Base-by-base conservation (phyloP, 2,888 invertebrate species). In the Monoplex corrugatus region DNA sequence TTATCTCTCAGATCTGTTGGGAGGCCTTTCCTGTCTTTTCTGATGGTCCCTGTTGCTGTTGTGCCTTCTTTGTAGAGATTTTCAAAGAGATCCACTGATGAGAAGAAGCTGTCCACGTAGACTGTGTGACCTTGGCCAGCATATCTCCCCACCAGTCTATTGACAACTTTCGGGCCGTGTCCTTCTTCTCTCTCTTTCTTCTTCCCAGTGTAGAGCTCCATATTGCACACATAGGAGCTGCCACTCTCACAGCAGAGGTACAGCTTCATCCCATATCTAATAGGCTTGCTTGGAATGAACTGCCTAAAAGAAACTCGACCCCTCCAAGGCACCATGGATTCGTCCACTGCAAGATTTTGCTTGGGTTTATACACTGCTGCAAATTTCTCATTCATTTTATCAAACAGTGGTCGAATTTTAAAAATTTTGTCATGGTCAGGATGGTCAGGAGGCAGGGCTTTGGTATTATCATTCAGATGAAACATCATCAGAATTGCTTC, bases 271-370 rank as follows among this genome's bases (percentile, higher is more conserved):
- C 86, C 86, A 44, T 86, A 86, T 0, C 72, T 50, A 1, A 44
- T 63, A 10, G 86, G 86, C 32, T 86, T 86, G 38, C 72, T 86
- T 3, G 86, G 86, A 10, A 86, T 86, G 32, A 72, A 86, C 68
- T 43, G 40, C 3, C 75, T 63, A 57, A 72, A 86, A 5, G 28
- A 32, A 19, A 86, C 43, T 10, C 86, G 72, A 0, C 86, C 86
- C 8, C 72, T 40, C 44, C 86, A 86, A 13, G 86, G 72, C 43
- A 72, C n/a, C 72, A 86, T 86, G 10, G 72, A 44, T 32, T 86
- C 86, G 72, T 86, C 72, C 13, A 72, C 40, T 6, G 86, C 40
- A n/a, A 86, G 38, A 40, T 68, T 32, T 32, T 40, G 72, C 23
- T 45, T 45, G 6, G 86, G 72, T 19, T 28, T 57, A 72, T 86